phyloP scores from a whole-genome alignment of 2,797 vertebrate genomes.

The Halcyon badia region DNA sequence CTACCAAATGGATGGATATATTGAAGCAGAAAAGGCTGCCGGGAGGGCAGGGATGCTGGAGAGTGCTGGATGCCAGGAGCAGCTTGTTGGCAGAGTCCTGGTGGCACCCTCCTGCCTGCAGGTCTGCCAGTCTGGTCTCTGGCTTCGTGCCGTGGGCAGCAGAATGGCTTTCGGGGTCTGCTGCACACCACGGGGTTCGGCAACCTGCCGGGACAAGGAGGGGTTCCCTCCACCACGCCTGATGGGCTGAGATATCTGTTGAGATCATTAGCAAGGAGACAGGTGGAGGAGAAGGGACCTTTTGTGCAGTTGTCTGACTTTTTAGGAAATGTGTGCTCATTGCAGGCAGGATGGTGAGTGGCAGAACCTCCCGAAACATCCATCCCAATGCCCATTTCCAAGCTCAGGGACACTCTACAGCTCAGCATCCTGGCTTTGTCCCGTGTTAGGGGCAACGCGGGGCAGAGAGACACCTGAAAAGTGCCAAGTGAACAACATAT shows the following conservation, averaged over 20 bases:
- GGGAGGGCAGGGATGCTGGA: neutral
- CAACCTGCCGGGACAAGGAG: neutral
- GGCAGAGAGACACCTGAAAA: neutral
- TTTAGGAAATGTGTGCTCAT: neutral
- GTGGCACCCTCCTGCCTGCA: neutral
- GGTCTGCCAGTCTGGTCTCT: neutral
- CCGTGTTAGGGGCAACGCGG: neutral
- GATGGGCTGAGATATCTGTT: neutral
- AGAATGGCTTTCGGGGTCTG: neutral
- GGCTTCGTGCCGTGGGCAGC: neutral
- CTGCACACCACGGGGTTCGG: neutral
- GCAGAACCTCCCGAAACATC: neutral
- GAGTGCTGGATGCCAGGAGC: neutral
- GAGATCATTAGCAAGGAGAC: neutral
- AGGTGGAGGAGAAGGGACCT: neutral
- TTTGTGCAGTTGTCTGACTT: neutral
- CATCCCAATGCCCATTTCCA: neutral
- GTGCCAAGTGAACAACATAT: neutral
- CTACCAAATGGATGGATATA: neutral
- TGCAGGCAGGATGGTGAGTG: neutral
- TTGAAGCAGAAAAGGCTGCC: neutral
- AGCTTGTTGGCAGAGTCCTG: slow-evolving; percentile 39
- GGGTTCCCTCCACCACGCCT: neutral
- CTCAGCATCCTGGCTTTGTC: neutral
- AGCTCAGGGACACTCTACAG: neutral